Percentiles rank a stretch among this genome's conserved stretches.
These are phyloP conservation scores for Muntiacus muntjak DNA, from an alignment of 2,113 vertebrate genomes.

Conservation along the genomic window DNA sequence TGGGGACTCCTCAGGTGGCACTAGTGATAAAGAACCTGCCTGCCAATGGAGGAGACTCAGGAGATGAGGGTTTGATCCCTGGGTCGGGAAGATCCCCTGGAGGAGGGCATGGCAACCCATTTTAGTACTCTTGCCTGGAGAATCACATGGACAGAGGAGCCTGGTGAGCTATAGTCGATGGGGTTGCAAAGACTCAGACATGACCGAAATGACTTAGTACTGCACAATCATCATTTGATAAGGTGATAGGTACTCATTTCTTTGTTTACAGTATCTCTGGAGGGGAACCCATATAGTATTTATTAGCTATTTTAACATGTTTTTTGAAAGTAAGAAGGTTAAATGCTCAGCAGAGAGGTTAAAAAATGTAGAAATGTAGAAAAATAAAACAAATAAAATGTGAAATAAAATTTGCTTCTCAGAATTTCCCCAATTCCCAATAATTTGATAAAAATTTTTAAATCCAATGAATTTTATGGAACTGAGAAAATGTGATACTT, in stretches of 20 bases:
- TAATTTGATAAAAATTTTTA: neutral
- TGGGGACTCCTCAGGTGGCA: neutral
- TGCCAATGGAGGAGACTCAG: neutral
- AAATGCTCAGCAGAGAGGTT: neutral
- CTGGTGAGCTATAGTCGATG: neutral
- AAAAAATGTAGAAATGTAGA: neutral
- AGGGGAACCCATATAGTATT: neutral
- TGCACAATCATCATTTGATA: neutral
- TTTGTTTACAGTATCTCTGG: neutral
- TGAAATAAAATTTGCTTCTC: neutral
- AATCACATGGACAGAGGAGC: neutral
- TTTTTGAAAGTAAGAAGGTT: slow-evolving; percentile 11
- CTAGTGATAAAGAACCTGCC: neutral
- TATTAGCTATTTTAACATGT: neutral
- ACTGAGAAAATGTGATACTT: neutral
- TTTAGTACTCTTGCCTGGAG: neutral
- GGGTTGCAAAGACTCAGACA: neutral
- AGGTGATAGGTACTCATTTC: neutral
- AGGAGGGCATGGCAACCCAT: neutral
- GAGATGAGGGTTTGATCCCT: neutral
- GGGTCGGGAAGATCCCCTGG: neutral
- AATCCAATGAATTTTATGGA: neutral
- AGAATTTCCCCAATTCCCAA: neutral
- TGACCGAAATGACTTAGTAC: neutral
- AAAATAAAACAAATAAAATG: neutral